These are phyloP conservation scores for Dioctria rufipes DNA, from an alignment of 2,888 invertebrate genomes.

Conservation along the genomic window DNA sequence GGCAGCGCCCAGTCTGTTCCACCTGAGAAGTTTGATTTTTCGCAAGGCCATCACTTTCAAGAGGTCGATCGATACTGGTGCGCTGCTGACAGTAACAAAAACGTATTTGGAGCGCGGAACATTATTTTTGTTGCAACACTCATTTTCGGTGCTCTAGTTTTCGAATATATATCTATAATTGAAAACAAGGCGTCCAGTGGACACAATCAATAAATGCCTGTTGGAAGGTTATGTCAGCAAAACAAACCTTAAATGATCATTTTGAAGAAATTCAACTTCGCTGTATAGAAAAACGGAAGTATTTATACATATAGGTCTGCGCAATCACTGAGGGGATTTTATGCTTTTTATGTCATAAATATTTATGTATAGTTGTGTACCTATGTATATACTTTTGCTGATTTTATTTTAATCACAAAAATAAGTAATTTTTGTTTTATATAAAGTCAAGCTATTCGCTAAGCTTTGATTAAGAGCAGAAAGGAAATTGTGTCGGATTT, in stretches of 20 bases:
- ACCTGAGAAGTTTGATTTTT: constrained; percentile 39
- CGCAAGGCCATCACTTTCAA: constrained; percentile 50
- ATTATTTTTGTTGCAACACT: constrained; percentile 24
- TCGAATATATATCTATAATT: not conserved
- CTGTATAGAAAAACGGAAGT: no score
- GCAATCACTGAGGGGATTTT: no score
- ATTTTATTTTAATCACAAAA: no score
- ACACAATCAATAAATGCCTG: constrained; percentile 12
- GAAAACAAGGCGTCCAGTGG: not conserved
- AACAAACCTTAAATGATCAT: not conserved
- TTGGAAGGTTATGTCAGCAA: constrained; percentile 39
- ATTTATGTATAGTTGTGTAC: no score
- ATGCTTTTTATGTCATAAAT: no score
- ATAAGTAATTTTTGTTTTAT: no score
- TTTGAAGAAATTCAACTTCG: no score
- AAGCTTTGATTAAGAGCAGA: no score
- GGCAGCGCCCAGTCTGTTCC: not conserved
- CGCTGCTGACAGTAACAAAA: constrained; percentile 35
- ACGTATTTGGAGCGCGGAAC: constrained; percentile 49
- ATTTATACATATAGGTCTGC: no score
- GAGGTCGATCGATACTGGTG: constrained; percentile 42
- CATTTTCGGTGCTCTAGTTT: constrained; percentile 33
- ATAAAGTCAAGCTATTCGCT: no score
- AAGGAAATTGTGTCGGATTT: no score
- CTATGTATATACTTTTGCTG: no score